Base-by-base conservation (phyloP, 2,113 vertebrate species). In the Tachysurus vachellii region DNA sequence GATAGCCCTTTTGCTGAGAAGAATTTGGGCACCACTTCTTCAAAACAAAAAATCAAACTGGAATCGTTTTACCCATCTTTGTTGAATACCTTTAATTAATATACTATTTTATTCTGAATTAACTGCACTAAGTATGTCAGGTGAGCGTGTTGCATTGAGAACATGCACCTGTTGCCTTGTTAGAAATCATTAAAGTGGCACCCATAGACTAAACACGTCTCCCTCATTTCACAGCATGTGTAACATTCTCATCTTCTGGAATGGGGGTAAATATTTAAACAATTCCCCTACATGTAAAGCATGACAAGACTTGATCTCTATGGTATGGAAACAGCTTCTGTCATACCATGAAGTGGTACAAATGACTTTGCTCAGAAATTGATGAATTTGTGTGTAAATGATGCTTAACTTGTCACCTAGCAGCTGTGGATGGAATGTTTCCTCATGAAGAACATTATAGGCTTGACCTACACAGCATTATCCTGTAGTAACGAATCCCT, bases 181-280 rank as follows among this genome's bases (percentile, higher is more conserved):
- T 85, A 53, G 68, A 83, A 75, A 71, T 47, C 36, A 7, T 85
- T 82, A 80, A 44, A 28, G n/a, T 12, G 16, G 17, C 80, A 80
- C 80, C 70, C 59, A 64, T 80, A 94, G 90, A 93, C 93, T 93
- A 93, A 94, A 94, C 92, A 93, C 47, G 11, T 28, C 64, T 47
- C 66, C 61, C 56, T 26, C 47, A 71, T 90, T 83, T 73, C 85
- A 70, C 81, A 82, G 82, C 42, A 77, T 92, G 90, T 90, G 89
- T 89, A 91, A 82, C 90, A 85, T 73, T 84, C 89, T 28, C 28
- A 84, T 62, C 0, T 91, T 81, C 80, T 85, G 84, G 85, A 92
- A 85, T 14, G 85, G 59, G 90, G 80, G 75, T 93, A 91, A 93
- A 94, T 89, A 54, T 84, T 92, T 92, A 82, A 92, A 87, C 88